Conservation (phyloP, 2,113 vertebrate genomes). For the Rhineura floridana region DNA sequence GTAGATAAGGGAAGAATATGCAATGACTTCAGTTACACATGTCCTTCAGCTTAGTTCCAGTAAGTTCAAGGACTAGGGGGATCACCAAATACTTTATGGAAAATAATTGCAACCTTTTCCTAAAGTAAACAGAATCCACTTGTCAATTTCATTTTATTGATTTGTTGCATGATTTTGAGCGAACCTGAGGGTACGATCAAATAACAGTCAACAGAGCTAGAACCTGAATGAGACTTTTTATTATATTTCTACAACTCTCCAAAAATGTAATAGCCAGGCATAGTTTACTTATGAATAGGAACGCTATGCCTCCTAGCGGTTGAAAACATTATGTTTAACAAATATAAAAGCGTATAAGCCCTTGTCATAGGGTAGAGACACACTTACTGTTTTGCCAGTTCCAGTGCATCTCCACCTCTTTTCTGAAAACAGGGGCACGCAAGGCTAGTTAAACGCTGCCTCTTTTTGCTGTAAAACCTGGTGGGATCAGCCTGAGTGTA, state of each 20-base stretch:
- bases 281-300: not conserved
- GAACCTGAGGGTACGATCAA: not conserved
- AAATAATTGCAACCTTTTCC: not conserved
- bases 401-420: too few relatives aligned
- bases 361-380: too few relatives aligned
- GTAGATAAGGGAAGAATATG: not conserved
- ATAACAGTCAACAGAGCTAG: not conserved
- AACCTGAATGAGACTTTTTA: rapidly evolving
- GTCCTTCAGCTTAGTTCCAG: too few relatives aligned
- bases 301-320: constrained; percentile 7
- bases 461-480: too few relatives aligned
- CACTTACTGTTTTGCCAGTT: too few relatives aligned
- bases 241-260: not conserved
- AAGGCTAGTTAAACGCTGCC: too few relatives aligned
- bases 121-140: not conserved
- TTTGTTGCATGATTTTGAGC: rapidly evolving
- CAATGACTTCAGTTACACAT: not conserved
- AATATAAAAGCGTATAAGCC: not conserved
- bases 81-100: too few relatives aligned
- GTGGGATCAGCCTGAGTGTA: too few relatives aligned
- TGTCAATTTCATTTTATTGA: not conserved
- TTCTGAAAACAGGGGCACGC: too few relatives aligned
- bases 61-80: too few relatives aligned
- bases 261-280: not conserved
- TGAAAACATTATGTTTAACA: not conserved